phyloP scores from a whole-genome alignment of 2,888 invertebrate genomes.

The Biston betularia region DNA sequence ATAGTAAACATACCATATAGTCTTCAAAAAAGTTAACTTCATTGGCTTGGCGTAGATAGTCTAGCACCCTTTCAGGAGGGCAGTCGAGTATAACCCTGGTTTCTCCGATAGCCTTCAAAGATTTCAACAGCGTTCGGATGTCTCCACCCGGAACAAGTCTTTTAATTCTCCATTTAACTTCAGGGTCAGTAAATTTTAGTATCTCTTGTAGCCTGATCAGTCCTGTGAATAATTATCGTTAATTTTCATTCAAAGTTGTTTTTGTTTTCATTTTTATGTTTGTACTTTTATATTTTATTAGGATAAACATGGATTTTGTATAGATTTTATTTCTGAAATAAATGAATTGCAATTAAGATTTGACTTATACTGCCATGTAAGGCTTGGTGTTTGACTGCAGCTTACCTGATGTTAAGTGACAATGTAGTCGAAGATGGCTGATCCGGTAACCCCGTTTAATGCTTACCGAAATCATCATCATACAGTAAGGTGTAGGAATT shows the following conservation, averaged over 20 bases:
- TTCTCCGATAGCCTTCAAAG: conserved; percentile 89
- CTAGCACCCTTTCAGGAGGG: conserved; percentile 87
- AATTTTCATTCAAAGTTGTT: neutral
- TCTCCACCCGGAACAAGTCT: conserved; percentile 85
- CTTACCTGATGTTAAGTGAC: neutral
- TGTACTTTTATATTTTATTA: too few relatives aligned
- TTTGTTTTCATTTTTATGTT: neutral
- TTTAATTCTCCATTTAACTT: conserved; percentile 89
- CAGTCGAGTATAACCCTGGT: conserved; percentile 92
- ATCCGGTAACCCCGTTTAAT: too few relatives aligned
- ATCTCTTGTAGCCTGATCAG: conserved; percentile 92
- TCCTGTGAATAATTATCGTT: conserved; percentile 70
- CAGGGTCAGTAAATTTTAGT: conserved; percentile 89
- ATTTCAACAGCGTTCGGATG: conserved; percentile 90
- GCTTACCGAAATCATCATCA: conserved; percentile 89
- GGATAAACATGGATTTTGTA: neutral
- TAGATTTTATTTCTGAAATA: neutral
- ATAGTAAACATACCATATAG: conserved; percentile 86
- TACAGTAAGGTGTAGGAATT: conserved; percentile 91
- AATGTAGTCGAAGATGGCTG: too few relatives aligned
- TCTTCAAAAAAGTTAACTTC: conserved; percentile 94
- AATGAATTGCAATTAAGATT: neutral
- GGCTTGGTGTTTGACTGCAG: neutral
- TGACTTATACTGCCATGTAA: too few relatives aligned
- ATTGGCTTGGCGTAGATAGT: conserved; percentile 91